Percentiles rank a stretch among this genome's conserved stretches.
Conservation (phyloP, 2,888 invertebrate species). For the Ceraclea dissimilis region DNA sequence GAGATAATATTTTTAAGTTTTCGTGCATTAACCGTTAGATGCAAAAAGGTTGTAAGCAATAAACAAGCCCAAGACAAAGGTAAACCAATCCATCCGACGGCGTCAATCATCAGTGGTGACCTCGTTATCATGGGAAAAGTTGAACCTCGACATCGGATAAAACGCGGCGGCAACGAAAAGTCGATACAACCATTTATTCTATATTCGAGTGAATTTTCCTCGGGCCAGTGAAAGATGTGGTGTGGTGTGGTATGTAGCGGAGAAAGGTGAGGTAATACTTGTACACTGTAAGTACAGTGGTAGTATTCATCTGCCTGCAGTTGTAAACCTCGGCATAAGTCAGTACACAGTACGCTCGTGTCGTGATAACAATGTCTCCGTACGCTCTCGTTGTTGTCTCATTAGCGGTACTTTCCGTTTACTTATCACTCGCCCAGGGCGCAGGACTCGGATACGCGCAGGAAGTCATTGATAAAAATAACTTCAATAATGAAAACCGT, state of each 20-base stretch:
- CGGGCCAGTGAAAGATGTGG: conserved; percentile 9
- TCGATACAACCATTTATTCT: conserved; percentile 8
- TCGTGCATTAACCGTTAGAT: background rate
- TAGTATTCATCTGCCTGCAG: conserved; percentile 3
- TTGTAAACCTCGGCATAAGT: conserved; percentile 15
- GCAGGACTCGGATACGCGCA: conserved; percentile 36
- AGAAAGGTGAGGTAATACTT: conserved; percentile 16
- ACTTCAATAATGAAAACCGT: background rate
- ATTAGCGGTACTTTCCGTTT: conserved; percentile 42
- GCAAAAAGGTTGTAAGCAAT: background rate
- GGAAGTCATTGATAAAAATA: conserved; percentile 27
- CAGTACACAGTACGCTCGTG: conserved; percentile 2
- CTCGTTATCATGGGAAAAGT: conserved; percentile 17
- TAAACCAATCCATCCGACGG: conserved; percentile 9
- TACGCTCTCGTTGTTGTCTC: conserved; percentile 38
- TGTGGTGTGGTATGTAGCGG: conserved; percentile 1
- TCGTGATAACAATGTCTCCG: conserved; percentile 33
- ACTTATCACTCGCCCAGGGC: conserved; percentile 36
- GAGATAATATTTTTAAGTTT: no score
- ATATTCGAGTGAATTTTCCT: conserved; percentile 22
- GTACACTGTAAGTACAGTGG: conserved; percentile 3
- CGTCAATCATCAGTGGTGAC: conserved; percentile 20
- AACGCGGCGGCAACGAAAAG: conserved; percentile 16
- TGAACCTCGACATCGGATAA: conserved; percentile 17
- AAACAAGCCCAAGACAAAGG: conserved; percentile 7